Conservation (phyloP, 2,888 invertebrate species). For the Unio delphinus region DNA sequence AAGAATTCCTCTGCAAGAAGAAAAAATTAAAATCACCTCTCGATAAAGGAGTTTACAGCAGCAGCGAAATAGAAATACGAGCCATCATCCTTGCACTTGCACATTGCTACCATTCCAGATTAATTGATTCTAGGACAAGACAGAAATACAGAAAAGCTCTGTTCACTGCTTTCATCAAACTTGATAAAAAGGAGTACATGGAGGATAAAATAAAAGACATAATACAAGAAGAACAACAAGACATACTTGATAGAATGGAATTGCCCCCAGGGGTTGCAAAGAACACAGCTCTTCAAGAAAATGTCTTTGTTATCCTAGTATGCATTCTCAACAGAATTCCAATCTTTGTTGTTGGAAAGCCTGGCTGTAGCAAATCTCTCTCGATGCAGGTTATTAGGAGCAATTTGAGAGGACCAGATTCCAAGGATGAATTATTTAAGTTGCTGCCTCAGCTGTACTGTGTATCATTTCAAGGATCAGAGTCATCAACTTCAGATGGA, state of each 20-base stretch:
- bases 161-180: slow-evolving; percentile 8
- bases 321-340: slow-evolving; percentile 50
- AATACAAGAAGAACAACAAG: slow-evolving; percentile 38
- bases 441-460: slow-evolving; percentile 42
- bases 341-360: slow-evolving; percentile 54
- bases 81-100: slow-evolving; percentile 33
- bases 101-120: slow-evolving; percentile 36
- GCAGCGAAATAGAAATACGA: neutral
- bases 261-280: slow-evolving; percentile 45
- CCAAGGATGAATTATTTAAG: slow-evolving; percentile 41
- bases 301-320: slow-evolving; percentile 52
- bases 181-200: neutral
- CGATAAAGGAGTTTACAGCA: too few species aligned
- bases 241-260: slow-evolving; percentile 44
- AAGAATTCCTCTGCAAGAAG: slow-evolving; percentile 7
- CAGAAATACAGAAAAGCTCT: slow-evolving; percentile 19
- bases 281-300: slow-evolving; percentile 49
- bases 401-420: slow-evolving; percentile 50
- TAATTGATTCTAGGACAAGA: slow-evolving; percentile 18
- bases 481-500: slow-evolving; percentile 56
- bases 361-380: slow-evolving; percentile 54
- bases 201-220: slow-evolving; percentile 20
- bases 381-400: slow-evolving; percentile 49
- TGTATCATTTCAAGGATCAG: slow-evolving; percentile 54
- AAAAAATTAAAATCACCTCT: too few species aligned